Conservation (phyloP, 2,888 invertebrate species). For the Drosophila fungiperda region DNA sequence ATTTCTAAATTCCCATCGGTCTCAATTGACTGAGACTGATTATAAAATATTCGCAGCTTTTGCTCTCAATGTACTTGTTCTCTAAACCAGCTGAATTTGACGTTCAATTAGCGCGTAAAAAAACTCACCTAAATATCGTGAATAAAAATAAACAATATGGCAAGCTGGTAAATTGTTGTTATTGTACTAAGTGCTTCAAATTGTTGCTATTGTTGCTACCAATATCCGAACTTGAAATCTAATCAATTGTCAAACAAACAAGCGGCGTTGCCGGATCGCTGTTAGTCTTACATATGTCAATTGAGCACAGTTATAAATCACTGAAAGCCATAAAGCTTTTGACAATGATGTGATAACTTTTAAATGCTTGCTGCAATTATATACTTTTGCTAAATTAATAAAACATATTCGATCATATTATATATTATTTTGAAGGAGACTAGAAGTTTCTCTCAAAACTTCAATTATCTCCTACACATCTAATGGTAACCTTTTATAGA, state of each 20-base stretch:
- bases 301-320: background rate
- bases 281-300: background rate
- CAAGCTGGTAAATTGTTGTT: slow-evolving; percentile 36
- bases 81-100: slow-evolving; percentile 37
- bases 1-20: background rate
- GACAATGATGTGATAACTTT: background rate
- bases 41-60: slow-evolving; percentile 1
- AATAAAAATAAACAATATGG: slow-evolving; percentile 23
- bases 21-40: background rate
- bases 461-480: background rate
- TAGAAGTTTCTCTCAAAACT: background rate
- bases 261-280: slow-evolving; percentile 17
- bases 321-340: slow-evolving; percentile 4
- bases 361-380: background rate
- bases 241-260: slow-evolving; percentile 52
- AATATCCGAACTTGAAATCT: slow-evolving; percentile 59
- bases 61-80: slow-evolving; percentile 33
- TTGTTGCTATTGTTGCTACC: slow-evolving; percentile 26
- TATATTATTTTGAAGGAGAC: background rate
- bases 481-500: background rate
- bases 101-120: slow-evolving; percentile 64
- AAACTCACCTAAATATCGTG: slow-evolving; percentile 33
- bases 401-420: background rate
- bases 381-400: background rate
- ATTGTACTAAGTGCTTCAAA: slow-evolving; percentile 15